A percentile compares a stretch with the other conserved stretches of the same genome.
Evolutionary conservation across 2,888 invertebrate species (phyloP).

Genomic region (Empis stercorea): DNA sequence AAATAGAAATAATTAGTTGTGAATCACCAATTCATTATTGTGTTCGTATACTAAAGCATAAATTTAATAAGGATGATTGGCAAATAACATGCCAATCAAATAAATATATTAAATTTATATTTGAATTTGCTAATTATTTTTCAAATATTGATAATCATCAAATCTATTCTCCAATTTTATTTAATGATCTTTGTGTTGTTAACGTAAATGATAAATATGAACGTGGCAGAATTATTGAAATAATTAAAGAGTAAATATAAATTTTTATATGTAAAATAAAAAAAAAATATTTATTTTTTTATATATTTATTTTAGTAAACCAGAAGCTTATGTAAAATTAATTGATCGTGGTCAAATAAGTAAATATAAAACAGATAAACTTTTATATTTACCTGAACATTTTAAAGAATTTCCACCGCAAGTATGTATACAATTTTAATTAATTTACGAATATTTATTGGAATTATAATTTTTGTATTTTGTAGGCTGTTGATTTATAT

Average conservation of each 20-base stretch:
- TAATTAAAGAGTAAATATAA: conserved; percentile 21
- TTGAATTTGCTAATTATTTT: conserved; percentile 21
- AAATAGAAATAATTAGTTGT: conserved; percentile 44
- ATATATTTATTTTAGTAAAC: conserved; percentile 12
- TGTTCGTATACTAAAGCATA: conserved; percentile 41
- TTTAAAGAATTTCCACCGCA: conserved; percentile 39
- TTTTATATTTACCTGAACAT: conserved; percentile 41
- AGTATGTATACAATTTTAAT: conserved; percentile 17
- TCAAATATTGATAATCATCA: conserved; percentile 16
- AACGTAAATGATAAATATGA: conserved; percentile 39
- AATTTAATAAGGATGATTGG: conserved; percentile 13
- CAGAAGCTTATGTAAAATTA: no score
- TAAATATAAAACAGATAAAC: not conserved
- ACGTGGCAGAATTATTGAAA: conserved; percentile 42
- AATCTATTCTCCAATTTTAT: conserved; percentile 29
- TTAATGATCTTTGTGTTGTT: conserved; percentile 47
- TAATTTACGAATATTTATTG: not conserved
- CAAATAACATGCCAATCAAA: conserved; percentile 16
- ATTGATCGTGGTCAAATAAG: no score
- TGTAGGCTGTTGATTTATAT: conserved; percentile 38
- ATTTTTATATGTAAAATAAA: not conserved
- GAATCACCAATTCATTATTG: conserved; percentile 49
- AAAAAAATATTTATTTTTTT: no score
- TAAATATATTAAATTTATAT: conserved; percentile 18
- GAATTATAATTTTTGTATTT: not conserved